Evolutionary conservation across 2,113 vertebrate genomes (phyloP).

Genomic region (Rhinolophus ferrumequinum): DNA sequence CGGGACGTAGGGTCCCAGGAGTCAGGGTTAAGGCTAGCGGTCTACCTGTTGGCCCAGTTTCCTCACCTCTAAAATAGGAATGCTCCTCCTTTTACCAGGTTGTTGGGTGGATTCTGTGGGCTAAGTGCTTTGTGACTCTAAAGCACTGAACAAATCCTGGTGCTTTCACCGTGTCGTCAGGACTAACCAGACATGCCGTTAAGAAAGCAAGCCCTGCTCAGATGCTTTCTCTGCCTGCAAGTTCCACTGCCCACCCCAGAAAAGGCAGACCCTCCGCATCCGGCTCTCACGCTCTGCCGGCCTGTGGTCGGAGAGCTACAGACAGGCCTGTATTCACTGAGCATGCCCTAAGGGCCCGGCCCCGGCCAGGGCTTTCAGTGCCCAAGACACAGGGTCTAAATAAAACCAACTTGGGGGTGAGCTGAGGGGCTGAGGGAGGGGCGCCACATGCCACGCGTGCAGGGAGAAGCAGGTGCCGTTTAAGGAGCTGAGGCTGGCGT

Average conservation of each 20-base stretch:
- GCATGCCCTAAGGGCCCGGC: neutral
- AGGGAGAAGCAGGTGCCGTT: neutral
- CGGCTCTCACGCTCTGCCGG: fast-evolving
- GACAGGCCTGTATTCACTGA: fast-evolving
- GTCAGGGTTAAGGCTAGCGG: neutral
- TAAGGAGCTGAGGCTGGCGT: neutral
- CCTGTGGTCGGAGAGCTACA: fast-evolving
- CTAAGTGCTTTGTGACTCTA: neutral
- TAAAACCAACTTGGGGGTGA: neutral
- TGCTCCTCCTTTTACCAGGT: fast-evolving
- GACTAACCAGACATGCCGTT: neutral
- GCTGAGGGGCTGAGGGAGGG: neutral
- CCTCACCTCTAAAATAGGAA: neutral
- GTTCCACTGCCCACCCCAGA: neutral
- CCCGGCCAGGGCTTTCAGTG: neutral
- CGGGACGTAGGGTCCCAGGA: neutral
- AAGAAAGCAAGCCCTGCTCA: neutral
- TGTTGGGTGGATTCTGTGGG: neutral
- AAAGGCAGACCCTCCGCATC: neutral
- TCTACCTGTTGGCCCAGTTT: neutral
- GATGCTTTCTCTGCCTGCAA: neutral
- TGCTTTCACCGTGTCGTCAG: no score
- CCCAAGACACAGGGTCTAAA: neutral
- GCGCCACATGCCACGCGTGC: fast-evolving
- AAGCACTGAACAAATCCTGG: neutral